Percentiles rank a stretch among this genome's conserved stretches.
phyloP scores from a whole-genome alignment of 2,797 vertebrate species.

The Luscinia luscinia region DNA sequence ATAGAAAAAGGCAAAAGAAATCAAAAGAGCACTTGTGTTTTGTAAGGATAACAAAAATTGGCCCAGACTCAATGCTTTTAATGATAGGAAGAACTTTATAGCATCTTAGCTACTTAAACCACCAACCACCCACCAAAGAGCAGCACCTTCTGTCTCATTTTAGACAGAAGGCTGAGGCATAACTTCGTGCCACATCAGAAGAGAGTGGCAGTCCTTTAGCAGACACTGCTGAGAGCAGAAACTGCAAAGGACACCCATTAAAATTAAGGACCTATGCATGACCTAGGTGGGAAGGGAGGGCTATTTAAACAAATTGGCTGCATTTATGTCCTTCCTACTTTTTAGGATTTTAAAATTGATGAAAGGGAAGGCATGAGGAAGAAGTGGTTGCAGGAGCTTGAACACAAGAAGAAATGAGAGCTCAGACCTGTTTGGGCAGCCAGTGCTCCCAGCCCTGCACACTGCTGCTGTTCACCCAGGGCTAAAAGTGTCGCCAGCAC shows the following conservation, averaged over 20 bases:
- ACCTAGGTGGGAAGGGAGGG: neutral
- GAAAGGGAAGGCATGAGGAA: neutral
- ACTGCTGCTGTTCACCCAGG: neutral
- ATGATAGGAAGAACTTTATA: neutral
- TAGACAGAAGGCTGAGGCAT: neutral
- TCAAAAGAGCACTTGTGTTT: neutral
- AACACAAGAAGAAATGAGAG: neutral
- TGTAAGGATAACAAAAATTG: neutral
- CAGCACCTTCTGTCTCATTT: neutral
- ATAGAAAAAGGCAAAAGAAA: neutral
- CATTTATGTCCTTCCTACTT: neutral
- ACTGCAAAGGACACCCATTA: neutral
- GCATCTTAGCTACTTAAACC: neutral
- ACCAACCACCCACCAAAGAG: neutral
- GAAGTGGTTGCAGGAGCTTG: neutral
- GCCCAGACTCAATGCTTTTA: neutral
- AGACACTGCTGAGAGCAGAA: neutral
- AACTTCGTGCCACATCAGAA: neutral
- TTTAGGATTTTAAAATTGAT: neutral
- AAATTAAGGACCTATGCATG: neutral
- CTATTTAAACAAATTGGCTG: neutral
- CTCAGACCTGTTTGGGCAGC: neutral
- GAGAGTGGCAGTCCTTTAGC: neutral
- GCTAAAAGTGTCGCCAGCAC: neutral
- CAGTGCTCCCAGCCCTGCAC: fast-evolving